Evolutionary conservation across 2,888 invertebrate genomes (phyloP).

Genomic region (Limnephilus auricula): DNA sequence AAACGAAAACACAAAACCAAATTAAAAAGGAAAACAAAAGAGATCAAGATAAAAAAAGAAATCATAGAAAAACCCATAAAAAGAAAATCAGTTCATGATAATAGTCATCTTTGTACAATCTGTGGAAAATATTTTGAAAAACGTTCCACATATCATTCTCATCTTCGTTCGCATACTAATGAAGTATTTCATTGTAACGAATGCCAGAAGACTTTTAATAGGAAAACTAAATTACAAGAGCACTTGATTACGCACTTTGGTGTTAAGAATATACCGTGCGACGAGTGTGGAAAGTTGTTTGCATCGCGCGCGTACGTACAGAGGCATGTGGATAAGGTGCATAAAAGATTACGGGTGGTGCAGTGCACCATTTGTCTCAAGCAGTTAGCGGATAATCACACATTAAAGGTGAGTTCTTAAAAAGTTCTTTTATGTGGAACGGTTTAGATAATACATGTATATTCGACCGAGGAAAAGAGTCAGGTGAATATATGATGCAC

Average conservation of each 20-base stretch:
- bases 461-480: no score
- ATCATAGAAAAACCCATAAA: neutral
- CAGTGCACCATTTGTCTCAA: constrained; percentile 53
- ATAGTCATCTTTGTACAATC: constrained; percentile 58
- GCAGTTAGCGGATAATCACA: constrained; percentile 49
- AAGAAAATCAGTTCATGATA: constrained; percentile 39
- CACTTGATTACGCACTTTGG: constrained; percentile 58
- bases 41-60: constrained; percentile 29
- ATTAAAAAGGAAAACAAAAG: constrained; percentile 38
- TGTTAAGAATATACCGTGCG: constrained; percentile 59
- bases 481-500: no score
- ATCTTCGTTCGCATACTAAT: constrained; percentile 43
- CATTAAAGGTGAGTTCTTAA: constrained; percentile 54
- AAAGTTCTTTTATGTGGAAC: neutral
- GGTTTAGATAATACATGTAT: no score
- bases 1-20: constrained; percentile 29
- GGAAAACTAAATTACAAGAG: constrained; percentile 55
- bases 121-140: constrained; percentile 58
- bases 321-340: constrained; percentile 57
- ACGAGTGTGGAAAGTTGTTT: constrained; percentile 58
- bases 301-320: constrained; percentile 49
- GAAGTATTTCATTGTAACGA: constrained; percentile 50
- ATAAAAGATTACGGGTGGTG: constrained; percentile 48
- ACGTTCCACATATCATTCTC: constrained; percentile 51
- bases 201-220: constrained; percentile 54